These are phyloP conservation scores for Gymnothorax javanicus DNA, from an alignment of 2,797 vertebrate species.

Conservation along the genomic window DNA sequence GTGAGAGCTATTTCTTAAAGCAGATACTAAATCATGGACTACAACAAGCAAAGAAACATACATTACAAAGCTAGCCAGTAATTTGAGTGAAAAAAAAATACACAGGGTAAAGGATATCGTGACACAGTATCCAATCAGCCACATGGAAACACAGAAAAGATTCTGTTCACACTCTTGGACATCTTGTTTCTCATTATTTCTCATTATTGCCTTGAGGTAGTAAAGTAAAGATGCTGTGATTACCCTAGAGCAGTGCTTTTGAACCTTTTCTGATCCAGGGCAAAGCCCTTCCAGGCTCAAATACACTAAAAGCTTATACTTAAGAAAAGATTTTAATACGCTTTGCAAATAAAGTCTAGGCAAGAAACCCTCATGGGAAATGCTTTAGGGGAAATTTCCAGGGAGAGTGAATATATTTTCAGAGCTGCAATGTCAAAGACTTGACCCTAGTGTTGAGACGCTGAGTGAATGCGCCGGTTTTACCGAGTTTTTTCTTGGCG, in stretches of 20 bases:
- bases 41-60: background rate
- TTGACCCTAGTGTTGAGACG: background rate
- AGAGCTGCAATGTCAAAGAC: background rate
- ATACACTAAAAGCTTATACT: too few species aligned
- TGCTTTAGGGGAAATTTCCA: background rate
- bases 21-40: background rate
- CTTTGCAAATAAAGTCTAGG: too few species aligned
- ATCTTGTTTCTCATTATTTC: background rate
- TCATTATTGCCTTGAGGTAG: background rate
- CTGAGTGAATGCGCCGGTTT: background rate
- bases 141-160: background rate
- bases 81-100: background rate
- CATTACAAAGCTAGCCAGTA: background rate
- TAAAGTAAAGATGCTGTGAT: background rate
- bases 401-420: background rate
- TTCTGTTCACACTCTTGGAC: background rate
- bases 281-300: too few species aligned
- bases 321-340: too few species aligned
- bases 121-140: background rate
- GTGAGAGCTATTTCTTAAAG: background rate
- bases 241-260: background rate
- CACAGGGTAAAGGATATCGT: background rate
- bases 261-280: too few species aligned
- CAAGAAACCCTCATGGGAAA: too few species aligned
- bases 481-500: slow-evolving; percentile 94